Base-by-base conservation (phyloP, 2,113 vertebrate genomes). In the Ammodytes marinus region DNA sequence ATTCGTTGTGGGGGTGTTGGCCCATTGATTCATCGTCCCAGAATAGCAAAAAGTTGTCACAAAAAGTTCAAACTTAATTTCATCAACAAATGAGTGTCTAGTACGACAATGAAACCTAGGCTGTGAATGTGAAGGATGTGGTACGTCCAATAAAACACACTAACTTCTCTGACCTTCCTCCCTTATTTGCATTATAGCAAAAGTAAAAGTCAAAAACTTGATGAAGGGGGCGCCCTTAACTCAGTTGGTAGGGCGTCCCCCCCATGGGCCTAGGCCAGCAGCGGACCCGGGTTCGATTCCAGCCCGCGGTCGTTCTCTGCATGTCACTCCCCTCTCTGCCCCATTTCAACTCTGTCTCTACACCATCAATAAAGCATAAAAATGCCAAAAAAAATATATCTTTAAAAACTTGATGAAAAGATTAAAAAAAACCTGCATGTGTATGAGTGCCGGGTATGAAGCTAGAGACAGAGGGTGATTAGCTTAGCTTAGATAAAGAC, bases 401-500 rank as follows among this genome's bases (percentile, higher is more conserved):
- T 27, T 27, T 27, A 27, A 27, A 27, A 27, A 27, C 27, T 27
- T 27, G 14, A 52, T 9, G 6, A 3, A 14, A 53, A 40, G 12
- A 55, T 55, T n/a, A 12, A 45, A 43, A 45, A 2, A 17, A 55
- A 0, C 14, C 11, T 13, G 2, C 27, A 27, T 1, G 4, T 37
- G 7, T 35, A 4, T 35, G 9, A 5, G 7, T 5, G 1, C 15
- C 11, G 42, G 37, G 7, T 50, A 37, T 5, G 13, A 4, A 37
- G 12, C 12, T 17, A 67, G 10, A 57, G 27, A 10, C 50, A 69
- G 39, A 4, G 12, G 40, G n/a, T 9, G 1, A 14, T 69, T 55
- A 70, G 54, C 69, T 58, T 46, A 58, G 53, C 19, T 54, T 43
- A 19, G 50, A 39, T 47, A n/a, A 37, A 58, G 14, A 39, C 65